Base-by-base conservation (phyloP, 2,797 vertebrate species). In the Hipposideros larvatus region DNA sequence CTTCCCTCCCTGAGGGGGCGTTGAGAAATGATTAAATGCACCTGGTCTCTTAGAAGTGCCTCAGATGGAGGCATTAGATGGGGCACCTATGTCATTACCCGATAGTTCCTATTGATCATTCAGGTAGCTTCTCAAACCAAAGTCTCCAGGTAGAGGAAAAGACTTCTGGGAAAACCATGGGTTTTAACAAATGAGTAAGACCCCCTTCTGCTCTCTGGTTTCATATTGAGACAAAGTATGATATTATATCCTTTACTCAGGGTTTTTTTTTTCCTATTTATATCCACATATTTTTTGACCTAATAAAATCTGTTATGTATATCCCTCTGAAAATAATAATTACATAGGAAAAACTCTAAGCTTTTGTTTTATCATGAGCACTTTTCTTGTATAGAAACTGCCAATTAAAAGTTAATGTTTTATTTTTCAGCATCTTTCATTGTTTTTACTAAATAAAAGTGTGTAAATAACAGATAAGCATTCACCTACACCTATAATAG, bases 331-430 rank as follows among this genome's bases (percentile, higher is more conserved):
- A 87, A 59, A 55, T 43, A 79, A 57, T 37, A 75, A 84, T 19
- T 83, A 9, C 7, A 43, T 31, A 16, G 15, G 37, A 61, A 79
- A 89, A 63, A 59, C 31, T 48, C 59, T 63, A 16, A 57, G 11
- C 9, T 26, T 73, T 59, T 34, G 7, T 63, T 85, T 93, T 74
- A 91, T 28, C 26, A 55, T 31, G 11, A 88, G 26, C 70, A 51
- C 24, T 83, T 90, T 68, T 77, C 28, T 43, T n/a, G 92, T 84
- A 59, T 70, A 41, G 70, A 83, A 59, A 77, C 1, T 43, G 14
- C 22, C 87, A 57, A 79, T 65, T 96, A 79, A 85, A 91, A 70
- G 14, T 55, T 80, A 77, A 78, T 22, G 18, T 92, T 86, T 79
- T 94, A 63, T 95, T 94, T 57, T 41, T 66, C 14, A 79, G 19